phyloP scores from a whole-genome alignment of 2,888 invertebrate species.

The Ophioninae sp. region DNA sequence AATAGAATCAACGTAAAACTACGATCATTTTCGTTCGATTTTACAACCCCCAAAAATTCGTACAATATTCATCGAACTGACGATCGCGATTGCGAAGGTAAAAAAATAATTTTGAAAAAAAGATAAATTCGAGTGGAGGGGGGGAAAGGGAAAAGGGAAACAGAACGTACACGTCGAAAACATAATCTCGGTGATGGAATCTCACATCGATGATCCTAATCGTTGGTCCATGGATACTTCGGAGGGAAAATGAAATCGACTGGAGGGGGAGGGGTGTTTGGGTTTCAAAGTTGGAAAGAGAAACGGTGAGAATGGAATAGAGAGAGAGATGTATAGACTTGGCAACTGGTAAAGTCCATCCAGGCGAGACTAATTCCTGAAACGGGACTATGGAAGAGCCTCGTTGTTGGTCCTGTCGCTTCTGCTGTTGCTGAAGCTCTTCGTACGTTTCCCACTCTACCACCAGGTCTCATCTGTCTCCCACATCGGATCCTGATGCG shows the following conservation, averaged over 20 bases:
- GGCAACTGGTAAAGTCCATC: conserved; percentile 69
- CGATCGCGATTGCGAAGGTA: not conserved
- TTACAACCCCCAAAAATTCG: no score
- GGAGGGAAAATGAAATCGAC: conserved; percentile 65
- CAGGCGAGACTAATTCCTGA: conserved; percentile 74
- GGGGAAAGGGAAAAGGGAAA: no score
- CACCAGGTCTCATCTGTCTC: conserved; percentile 49
- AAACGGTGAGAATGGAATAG: conserved; percentile 46
- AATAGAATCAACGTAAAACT: no score
- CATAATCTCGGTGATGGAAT: conserved; percentile 76
- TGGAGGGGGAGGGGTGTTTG: conserved; percentile 4
- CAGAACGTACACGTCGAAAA: conserved; percentile 67
- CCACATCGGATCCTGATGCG: conserved; percentile 51
- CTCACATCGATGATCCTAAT: conserved; percentile 78
- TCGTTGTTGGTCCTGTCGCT: conserved; percentile 44
- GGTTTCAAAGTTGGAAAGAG: conserved; percentile 20
- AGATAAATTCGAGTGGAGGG: not conserved
- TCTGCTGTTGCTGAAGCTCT: conserved; percentile 33
- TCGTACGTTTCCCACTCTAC: conserved; percentile 47
- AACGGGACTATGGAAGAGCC: conserved; percentile 62
- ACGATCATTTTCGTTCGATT: no score
- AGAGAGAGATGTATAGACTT: conserved; percentile 40
- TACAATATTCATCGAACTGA: not conserved
- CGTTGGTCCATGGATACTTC: conserved; percentile 77
- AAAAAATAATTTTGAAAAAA: not conserved